Evolutionary conservation across 2,888 invertebrate species (phyloP).

Genomic region (Nebria brevicollis): DNA sequence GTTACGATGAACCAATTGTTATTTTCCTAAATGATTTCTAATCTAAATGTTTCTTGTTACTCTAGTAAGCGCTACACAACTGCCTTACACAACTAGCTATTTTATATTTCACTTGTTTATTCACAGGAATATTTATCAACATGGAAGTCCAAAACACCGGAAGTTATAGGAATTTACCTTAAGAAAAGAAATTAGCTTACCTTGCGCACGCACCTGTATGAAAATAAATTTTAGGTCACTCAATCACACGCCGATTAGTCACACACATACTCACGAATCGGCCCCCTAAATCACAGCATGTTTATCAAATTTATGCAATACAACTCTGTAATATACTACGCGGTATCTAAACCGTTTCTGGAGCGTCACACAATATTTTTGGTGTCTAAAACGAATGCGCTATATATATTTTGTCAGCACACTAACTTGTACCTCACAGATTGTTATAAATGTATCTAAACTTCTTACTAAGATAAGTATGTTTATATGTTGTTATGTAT

Average conservation of each 20-base stretch:
- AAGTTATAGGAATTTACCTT: not conserved
- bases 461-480: not conserved
- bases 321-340: not conserved
- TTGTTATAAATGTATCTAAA: constrained; percentile 1
- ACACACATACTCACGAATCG: not conserved
- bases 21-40: not conserved
- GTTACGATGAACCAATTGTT: not conserved
- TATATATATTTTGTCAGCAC: not conserved
- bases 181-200: constrained; percentile 6
- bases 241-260: not conserved
- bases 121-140: not conserved
- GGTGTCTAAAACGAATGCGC: not conserved
- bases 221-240: not conserved
- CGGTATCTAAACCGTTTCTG: not conserved
- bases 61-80: not conserved
- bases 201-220: not conserved
- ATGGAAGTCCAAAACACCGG: not conserved
- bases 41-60: no score
- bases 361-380: not conserved
- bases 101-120: not conserved
- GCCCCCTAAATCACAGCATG: constrained; percentile 14
- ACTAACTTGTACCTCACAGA: not conserved
- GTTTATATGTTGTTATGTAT: not conserved
- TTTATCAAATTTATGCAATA: constrained; percentile 13
- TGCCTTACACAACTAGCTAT: not conserved